Conservation (phyloP, 1,140 invertebrate species). For the Sitophilus oryzae region DNA sequence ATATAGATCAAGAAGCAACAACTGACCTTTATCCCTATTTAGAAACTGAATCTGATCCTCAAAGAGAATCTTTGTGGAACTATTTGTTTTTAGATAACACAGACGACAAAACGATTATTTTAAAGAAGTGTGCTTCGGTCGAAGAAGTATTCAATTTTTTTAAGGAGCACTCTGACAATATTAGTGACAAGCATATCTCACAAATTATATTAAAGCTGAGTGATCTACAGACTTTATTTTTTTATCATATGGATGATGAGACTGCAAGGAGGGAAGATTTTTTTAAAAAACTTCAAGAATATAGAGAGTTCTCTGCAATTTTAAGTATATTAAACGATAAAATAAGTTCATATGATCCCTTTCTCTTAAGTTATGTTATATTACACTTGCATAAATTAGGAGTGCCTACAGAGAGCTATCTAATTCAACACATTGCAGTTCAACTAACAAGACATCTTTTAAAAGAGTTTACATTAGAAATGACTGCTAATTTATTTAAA, state of each 20-base stretch:
- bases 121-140: constrained; percentile 32
- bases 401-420: constrained; percentile 15
- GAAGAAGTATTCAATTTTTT: constrained; percentile 34
- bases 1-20: constrained; percentile 13
- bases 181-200: constrained; percentile 28
- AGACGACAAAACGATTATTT: constrained; percentile 26
- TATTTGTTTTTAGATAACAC: constrained; percentile 29
- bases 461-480: constrained; percentile 23
- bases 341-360: constrained; percentile 25
- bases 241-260: constrained; percentile 22
- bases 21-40: constrained; percentile 16
- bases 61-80: constrained; percentile 12
- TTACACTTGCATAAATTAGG: constrained; percentile 38
- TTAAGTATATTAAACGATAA: constrained; percentile 22
- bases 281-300: constrained; percentile 25
- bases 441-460: constrained; percentile 24
- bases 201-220: constrained; percentile 35
- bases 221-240: constrained; percentile 36
- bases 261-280: constrained; percentile 13
- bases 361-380: constrained; percentile 31
- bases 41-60: background rate
- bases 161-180: constrained; percentile 22
- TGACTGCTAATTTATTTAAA: constrained; percentile 25
- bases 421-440: constrained; percentile 27
- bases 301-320: constrained; percentile 28